These are phyloP conservation scores for Tetragonisca angustula DNA, from an alignment of 2,888 invertebrate species.

Conservation along the genomic window DNA sequence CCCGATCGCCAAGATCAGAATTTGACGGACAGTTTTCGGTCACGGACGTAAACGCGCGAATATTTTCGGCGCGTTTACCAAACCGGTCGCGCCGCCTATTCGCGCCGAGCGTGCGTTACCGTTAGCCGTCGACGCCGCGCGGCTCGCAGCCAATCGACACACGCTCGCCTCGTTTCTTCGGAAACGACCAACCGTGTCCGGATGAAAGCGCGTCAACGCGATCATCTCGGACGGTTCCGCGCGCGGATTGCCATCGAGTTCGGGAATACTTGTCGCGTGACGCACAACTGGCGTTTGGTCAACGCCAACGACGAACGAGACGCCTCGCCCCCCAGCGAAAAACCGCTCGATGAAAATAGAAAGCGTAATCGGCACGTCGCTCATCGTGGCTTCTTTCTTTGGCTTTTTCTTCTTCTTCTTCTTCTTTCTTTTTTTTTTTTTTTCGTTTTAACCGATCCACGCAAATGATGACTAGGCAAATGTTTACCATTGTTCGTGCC, in stretches of 20 bases:
- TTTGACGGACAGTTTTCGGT: conserved; percentile 71
- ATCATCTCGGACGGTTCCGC: background rate
- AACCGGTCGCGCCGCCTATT: conserved; percentile 27
- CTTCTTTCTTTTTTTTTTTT: too few species aligned
- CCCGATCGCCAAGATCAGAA: conserved; percentile 33
- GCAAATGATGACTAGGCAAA: conserved; percentile 23
- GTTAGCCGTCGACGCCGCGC: conserved; percentile 48
- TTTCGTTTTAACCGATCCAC: background rate
- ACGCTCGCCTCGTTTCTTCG: conserved; percentile 13
- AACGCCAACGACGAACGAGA: conserved; percentile 29
- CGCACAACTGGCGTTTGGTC: conserved; percentile 29
- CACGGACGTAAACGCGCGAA: conserved; percentile 65
- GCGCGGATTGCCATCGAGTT: background rate
- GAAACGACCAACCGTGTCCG: conserved; percentile 24
- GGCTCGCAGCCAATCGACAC: background rate
- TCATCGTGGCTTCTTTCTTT: background rate
- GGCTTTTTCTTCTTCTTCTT: background rate
- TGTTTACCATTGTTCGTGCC: conserved; percentile 10
- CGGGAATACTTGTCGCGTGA: conserved; percentile 58
- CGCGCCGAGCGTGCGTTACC: conserved; percentile 52
- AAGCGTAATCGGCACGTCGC: conserved; percentile 62
- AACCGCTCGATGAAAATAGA: conserved; percentile 62
- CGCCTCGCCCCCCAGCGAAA: conserved; percentile 26
- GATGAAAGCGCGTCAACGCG: background rate
- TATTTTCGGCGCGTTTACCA: conserved; percentile 62